Base-by-base conservation (phyloP, 2,113 vertebrate genomes). In the Brienomyrus brachyistius region DNA sequence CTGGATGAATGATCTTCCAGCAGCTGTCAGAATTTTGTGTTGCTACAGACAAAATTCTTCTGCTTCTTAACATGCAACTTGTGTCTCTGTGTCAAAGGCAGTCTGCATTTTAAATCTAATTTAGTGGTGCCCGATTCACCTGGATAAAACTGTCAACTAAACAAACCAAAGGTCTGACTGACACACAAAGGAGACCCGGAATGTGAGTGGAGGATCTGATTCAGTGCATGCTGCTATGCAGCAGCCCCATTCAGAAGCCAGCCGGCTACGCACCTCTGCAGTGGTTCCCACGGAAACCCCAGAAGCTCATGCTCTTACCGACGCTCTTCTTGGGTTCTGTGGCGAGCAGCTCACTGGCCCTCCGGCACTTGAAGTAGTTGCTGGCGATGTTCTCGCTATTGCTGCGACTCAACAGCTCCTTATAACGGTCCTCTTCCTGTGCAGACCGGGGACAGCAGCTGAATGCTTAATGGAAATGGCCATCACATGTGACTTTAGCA, bases 381-480 rank as follows among this genome's bases (percentile, higher is more conserved):
- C 91, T 97, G 93, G 97, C 97, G 0, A 96, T 95, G 85, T 95
- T 95, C 74, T 97, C 96, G 1, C 97, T 98, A 92, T 97, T 94
- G 0, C 97, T 98, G 4, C 96, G 96, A 86, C 93, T 94, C 86
- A 98, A 94, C 97, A 97, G 95, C 90, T 96, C 93, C 90, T 94
- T 97, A 90, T 96, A 98, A 54, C 94, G 92, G 90, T 98, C 96
- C 92, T 97, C 97, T 31, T 97, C 96, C 51, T 96, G 95, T 43
- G 50, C 8, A 87, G n/a, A 31, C 66, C 52, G 19, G 59, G 77
- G 66, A 19, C 23, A 54, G 35, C 83, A 83, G 17, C 66, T n/a
- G n/a, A 70, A 70, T 31, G 62, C 62, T 70, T 31, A 70, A 31
- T 70, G 62, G 27, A 11, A 4, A 27, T 31, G n/a, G 9, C 62